These are phyloP conservation scores for Hyaena hyaena DNA, from an alignment of 2,113 vertebrate genomes.

Conservation along the genomic window DNA sequence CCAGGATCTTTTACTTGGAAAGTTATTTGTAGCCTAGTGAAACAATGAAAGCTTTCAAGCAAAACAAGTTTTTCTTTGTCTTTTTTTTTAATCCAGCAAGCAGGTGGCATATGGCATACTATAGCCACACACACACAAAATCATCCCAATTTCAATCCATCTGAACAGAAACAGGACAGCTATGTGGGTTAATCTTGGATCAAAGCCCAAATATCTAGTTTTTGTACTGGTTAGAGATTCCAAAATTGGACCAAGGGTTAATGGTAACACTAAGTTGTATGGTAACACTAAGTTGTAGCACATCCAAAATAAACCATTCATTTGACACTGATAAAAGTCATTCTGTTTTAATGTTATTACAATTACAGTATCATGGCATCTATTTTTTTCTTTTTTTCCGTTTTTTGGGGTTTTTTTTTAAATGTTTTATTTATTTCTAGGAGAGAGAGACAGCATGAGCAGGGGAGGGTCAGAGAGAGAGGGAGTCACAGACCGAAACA, in stretches of 20 bases:
- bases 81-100: neutral
- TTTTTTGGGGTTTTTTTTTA: too few relatives aligned
- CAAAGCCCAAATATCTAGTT: conserved; percentile 13
- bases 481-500: too few relatives aligned
- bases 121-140: neutral
- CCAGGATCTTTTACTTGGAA: neutral
- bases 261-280: neutral
- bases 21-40: neutral
- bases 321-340: neutral
- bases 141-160: conserved; percentile 16
- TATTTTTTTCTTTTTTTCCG: neutral
- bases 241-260: neutral
- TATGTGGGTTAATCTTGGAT: neutral
- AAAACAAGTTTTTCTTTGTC: neutral
- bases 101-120: conserved; percentile 31
- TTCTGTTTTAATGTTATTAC: neutral
- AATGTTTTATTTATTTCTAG: too few relatives aligned
- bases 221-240: neutral
- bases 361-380: neutral
- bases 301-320: neutral
- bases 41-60: conserved; percentile 39
- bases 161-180: conserved; percentile 52
- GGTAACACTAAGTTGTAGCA: neutral
- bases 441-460: too few relatives aligned
- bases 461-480: too few relatives aligned